Evolutionary conservation across 2,797 vertebrate species (phyloP).

Genomic region (Rallus crepitans): DNA sequence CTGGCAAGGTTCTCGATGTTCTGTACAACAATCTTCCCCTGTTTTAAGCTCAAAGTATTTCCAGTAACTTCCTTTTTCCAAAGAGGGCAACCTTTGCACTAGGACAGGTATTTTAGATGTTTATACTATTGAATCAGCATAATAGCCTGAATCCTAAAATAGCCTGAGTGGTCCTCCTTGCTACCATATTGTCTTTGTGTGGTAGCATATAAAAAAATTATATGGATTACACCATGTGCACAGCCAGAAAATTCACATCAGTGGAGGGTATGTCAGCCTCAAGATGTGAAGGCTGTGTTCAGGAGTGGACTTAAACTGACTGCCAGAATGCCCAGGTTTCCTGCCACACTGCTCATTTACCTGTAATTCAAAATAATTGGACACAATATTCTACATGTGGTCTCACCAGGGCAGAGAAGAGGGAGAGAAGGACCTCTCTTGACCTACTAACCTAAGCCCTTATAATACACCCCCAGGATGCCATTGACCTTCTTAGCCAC

Average conservation of each 20-base stretch:
- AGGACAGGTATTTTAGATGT: background rate
- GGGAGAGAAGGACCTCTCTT: too few species aligned
- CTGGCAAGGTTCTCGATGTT: background rate
- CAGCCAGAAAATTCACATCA: background rate
- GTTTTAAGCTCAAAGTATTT: background rate
- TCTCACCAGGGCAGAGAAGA: too few species aligned
- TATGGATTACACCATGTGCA: background rate
- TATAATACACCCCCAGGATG: too few species aligned
- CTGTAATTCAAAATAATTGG: background rate
- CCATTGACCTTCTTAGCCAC: too few species aligned
- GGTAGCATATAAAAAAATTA: background rate
- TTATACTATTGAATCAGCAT: background rate
- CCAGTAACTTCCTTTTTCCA: background rate
- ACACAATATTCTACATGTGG: too few species aligned
- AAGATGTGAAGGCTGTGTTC: background rate
- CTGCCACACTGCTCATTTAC: background rate
- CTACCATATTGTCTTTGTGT: background rate
- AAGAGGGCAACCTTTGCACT: background rate
- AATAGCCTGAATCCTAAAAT: background rate
- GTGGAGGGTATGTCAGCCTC: background rate
- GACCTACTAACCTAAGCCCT: too few species aligned
- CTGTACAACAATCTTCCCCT: background rate
- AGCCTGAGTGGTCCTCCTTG: background rate
- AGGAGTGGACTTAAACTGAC: background rate
- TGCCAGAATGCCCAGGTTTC: background rate